A percentile compares a stretch with the other conserved stretches of the same genome.
Conservation (phyloP, 2,888 invertebrate genomes). For the Nomada lathburiana region DNA sequence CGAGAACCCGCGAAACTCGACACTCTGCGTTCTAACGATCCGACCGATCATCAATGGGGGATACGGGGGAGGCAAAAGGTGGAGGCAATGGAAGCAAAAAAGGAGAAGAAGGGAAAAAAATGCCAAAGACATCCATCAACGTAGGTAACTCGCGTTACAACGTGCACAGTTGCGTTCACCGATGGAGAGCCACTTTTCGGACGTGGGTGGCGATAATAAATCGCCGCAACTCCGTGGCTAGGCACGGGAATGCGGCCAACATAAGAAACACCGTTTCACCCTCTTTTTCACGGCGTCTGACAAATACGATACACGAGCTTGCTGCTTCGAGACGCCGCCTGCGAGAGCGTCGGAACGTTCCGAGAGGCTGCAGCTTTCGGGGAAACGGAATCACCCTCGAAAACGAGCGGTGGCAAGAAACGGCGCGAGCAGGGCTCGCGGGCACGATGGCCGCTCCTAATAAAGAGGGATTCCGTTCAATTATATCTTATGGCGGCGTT, state of each 20-base stretch:
- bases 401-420: conserved; percentile 67
- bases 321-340: conserved; percentile 73
- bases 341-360: conserved; percentile 18
- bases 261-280: conserved; percentile 71
- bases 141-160: conserved; percentile 34
- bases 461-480: conserved; percentile 80
- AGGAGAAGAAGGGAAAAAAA: background rate
- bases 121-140: conserved; percentile 44
- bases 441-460: conserved; percentile 77
- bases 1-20: conserved; percentile 24
- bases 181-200: conserved; percentile 66
- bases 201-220: conserved; percentile 72
- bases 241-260: conserved; percentile 68
- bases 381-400: background rate
- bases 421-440: conserved; percentile 50
- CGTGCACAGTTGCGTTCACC: conserved; percentile 40
- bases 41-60: conserved; percentile 17
- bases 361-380: conserved; percentile 10
- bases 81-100: background rate
- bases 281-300: conserved; percentile 68
- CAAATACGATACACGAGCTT: conserved; percentile 78
- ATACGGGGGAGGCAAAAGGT: too few relatives aligned
- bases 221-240: conserved; percentile 74
- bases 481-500: conserved; percentile 78
- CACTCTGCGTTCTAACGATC: conserved; percentile 35